Conservation (phyloP, 2,888 invertebrate genomes). For the Megaustenia siamemsis region DNA sequence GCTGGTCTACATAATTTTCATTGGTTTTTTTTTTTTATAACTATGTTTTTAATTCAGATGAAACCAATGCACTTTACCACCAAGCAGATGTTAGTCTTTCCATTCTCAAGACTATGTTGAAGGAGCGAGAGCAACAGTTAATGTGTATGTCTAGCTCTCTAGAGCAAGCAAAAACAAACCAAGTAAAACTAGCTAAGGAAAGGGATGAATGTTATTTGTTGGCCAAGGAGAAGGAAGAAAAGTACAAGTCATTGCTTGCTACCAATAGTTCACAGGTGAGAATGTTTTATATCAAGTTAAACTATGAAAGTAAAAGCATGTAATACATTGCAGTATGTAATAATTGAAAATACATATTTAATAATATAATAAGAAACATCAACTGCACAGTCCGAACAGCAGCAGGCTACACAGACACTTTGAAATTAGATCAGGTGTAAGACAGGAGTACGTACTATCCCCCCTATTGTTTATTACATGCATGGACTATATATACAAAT, state of each 20-base stretch:
- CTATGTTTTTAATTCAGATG: constrained; percentile 46
- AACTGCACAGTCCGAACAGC: background rate
- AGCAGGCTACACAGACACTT: too few species aligned
- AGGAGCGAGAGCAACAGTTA: constrained; percentile 65
- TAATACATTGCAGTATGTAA: too few species aligned
- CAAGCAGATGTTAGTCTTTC: constrained; percentile 65
- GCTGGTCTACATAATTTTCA: background rate
- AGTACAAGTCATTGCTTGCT: constrained; percentile 43
- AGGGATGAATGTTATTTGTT: constrained; percentile 46
- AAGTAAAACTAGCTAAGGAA: constrained; percentile 41
- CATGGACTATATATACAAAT: too few species aligned
- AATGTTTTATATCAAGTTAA: background rate
- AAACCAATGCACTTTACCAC: constrained; percentile 65
- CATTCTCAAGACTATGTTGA: constrained; percentile 63
- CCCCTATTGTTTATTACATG: too few species aligned
- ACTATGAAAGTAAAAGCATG: too few species aligned
- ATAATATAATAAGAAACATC: too few species aligned
- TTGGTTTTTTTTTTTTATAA: background rate
- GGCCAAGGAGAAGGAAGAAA: constrained; percentile 51
- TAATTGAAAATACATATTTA: too few species aligned
- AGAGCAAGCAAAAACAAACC: constrained; percentile 38
- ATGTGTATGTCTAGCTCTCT: constrained; percentile 13
- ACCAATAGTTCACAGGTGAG: constrained; percentile 48
- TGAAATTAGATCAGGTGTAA: too few species aligned
- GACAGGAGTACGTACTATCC: too few species aligned